These are phyloP conservation scores for Troides aeacus DNA, from an alignment of 2,888 invertebrate genomes.

Conservation along the genomic window DNA sequence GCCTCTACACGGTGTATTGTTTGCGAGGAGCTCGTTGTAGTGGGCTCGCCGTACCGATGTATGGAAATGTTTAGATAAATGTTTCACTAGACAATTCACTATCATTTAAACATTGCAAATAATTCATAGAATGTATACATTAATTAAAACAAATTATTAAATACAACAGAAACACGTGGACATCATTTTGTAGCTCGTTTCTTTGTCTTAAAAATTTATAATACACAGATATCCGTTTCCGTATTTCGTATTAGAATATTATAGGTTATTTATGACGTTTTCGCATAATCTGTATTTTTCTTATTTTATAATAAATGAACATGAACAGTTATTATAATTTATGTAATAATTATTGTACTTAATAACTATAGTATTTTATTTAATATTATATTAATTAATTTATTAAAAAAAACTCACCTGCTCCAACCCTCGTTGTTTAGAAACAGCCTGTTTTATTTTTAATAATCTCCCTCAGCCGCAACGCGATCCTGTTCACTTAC, in stretches of 20 bases:
- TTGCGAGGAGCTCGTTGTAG: background rate
- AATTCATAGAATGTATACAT: background rate
- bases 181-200: background rate
- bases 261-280: too few species aligned
- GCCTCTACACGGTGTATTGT: slow-evolving; percentile 18
- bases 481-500: slow-evolving; percentile 12
- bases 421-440: slow-evolving; percentile 28
- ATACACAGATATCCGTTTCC: background rate
- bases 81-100: background rate
- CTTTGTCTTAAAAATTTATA: background rate
- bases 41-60: slow-evolving; percentile 3
- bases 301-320: too few species aligned
- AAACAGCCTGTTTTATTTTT: slow-evolving; percentile 30
- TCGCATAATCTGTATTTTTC: too few species aligned
- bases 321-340: too few species aligned
- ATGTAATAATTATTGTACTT: too few species aligned
- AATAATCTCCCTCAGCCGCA: slow-evolving; percentile 24
- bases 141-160: background rate
- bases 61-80: slow-evolving; percentile 10
- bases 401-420: slow-evolving; percentile 21
- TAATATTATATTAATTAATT: background rate
- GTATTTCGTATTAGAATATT: background rate
- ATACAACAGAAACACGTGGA: background rate
- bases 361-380: background rate
- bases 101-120: background rate